Conservation (phyloP, 2,888 invertebrate genomes). For the Xestia c-nigrum region DNA sequence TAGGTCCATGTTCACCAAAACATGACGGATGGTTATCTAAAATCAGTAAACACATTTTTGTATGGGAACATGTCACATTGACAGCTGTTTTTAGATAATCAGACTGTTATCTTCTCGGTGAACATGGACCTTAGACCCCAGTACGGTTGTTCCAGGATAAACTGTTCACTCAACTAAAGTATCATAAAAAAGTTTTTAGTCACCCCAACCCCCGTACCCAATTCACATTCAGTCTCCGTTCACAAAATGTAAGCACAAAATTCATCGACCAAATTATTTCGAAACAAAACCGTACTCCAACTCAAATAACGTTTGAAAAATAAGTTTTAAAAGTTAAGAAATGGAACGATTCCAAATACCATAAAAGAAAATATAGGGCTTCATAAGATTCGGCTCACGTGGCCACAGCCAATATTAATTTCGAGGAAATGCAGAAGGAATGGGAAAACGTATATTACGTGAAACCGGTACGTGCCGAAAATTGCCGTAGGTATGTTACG, state of each 20-base stretch:
- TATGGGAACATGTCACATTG: too few relatives aligned
- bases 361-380: constrained; percentile 59
- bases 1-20: too few relatives aligned
- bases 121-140: not conserved
- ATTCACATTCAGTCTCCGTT: constrained; percentile 33
- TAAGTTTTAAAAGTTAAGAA: constrained; percentile 49
- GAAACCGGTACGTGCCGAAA: constrained; percentile 62
- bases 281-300: constrained; percentile 44
- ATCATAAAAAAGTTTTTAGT: constrained; percentile 1
- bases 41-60: too few relatives aligned
- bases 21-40: too few relatives aligned
- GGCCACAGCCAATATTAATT: constrained; percentile 73
- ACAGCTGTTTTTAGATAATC: too few relatives aligned
- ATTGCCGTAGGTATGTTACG: constrained; percentile 59
- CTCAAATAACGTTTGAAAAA: constrained; percentile 47
- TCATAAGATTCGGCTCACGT: constrained; percentile 72
- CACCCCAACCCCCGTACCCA: not conserved
- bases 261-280: constrained; percentile 56
- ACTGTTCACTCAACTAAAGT: not conserved
- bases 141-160: not conserved
- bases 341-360: constrained; percentile 50
- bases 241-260: constrained; percentile 48
- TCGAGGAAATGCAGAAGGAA: constrained; percentile 73
- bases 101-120: too few relatives aligned
- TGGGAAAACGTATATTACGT: constrained; percentile 64